Evolutionary conservation across 2,888 invertebrate genomes (phyloP), one percentile per base, ranked within the genome.

Genomic region (Phortica okadai): DNA sequence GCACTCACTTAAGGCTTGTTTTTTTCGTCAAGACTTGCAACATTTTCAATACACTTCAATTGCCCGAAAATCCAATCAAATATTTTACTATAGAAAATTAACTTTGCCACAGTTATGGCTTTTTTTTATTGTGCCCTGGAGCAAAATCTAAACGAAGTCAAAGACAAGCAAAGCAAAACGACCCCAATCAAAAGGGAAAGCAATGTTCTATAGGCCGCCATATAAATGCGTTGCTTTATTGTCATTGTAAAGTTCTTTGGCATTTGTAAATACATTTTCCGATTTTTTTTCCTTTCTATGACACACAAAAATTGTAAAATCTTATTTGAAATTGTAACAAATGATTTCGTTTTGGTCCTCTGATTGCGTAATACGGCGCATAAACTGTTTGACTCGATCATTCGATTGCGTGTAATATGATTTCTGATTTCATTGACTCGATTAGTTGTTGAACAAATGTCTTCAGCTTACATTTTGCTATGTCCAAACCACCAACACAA

Each of bases 361-460:
- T 79, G 80, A 85, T 84, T 86, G 82, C 84, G 82, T 85, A 86
- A 86, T 86, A 88, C 79, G 80, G 83, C 88, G 83, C 82, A 87
- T 82, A 86, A 87, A 88, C 79, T 82, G 82, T 80, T 82, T 80
- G 76, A 76, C 69, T 81, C 80, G 58, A 66, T 78, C 14, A 73
- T 77, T 67, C 11, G 33, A 25, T 25, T 54, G 50, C 56, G 70
- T 78, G 77, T 86, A 81, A 84, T 84, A 82, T 69, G 72, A 84
- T 84, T 86, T 77, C 6, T 7, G 74, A 45, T 70, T 70, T 45
- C 16, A 50, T 70, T 70, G 21, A 16, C n/a, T 5, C 7, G 14
- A 56, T 56, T 56, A n/a, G 16, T 56, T 56, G 16, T 5, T 56
- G 7, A n/a, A n/a, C 14, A 56, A 16, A 7, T 56, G 56, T 10